Evolutionary conservation across 1,140 invertebrate genomes (phyloP), one percentile per base, ranked within the genome.

Genomic region (Sminthurides bifidus): DNA sequence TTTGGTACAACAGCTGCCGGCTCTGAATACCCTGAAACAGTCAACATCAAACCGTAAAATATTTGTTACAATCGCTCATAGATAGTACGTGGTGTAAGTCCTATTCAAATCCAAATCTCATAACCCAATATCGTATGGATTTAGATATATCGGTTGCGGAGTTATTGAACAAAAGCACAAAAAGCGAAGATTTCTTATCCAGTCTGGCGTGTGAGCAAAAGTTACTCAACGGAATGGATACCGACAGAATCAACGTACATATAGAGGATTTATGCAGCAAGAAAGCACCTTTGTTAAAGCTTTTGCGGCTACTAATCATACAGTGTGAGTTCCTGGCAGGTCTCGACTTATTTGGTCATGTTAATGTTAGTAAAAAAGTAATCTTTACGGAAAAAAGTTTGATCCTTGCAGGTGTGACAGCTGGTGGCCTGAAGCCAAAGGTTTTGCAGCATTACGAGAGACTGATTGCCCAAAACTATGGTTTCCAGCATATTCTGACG

Each of bases 261-360:
- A 93, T 97, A 64, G 92, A 96, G 73, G 87, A 92, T 67, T 79
- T 84, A 64, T 93, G 96, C 58, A 85, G 85, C 3, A 82, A 84
- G 65, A 81, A 87, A 68, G 81, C 82, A 63, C 81, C 87, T 10
- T 65, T 95, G 1, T 74, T 82, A 3, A 89, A 85, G 72, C 74
- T 96, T 3, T 71, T 96, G 15, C 76, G 92, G 37, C 72, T 98
- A 2, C 82, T 97, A 45, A 92, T 89, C 68, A 78, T 93, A 51
- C 90, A 94, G 72, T 91, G 86, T 60, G 75, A 82, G 15, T 84
- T 84, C 12, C 87, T 15, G 24, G 87, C 53, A 87, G 33, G 8
- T 38, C 27, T 54, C 17, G 23, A 35, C 30, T 12, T 37, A 48
- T 6, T 46, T 38, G 21, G 38, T 17, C 10, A 41, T 46, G 26